phyloP scores from a whole-genome alignment of 2,113 vertebrate genomes.

The Nipponia nippon region DNA sequence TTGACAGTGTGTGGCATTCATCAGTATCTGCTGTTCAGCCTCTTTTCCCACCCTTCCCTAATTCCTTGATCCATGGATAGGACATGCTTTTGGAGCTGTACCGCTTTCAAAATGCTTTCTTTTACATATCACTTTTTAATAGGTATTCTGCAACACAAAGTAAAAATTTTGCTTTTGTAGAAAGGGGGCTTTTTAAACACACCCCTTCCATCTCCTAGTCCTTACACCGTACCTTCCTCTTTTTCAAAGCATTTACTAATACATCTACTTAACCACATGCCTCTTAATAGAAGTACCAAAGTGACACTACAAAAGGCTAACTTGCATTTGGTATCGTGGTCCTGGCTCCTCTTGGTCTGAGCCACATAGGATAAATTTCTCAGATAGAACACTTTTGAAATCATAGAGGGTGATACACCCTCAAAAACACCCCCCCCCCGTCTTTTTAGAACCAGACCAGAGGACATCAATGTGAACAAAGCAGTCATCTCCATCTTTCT shows the following conservation, averaged over 20 bases:
- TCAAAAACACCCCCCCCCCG: neutral
- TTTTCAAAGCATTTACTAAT: neutral
- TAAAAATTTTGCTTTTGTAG: neutral
- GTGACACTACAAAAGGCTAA: neutral
- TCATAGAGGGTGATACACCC: neutral
- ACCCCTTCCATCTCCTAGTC: neutral
- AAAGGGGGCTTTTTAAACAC: neutral
- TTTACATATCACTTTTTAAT: neutral
- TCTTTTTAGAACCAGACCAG: slow-evolving; percentile 6
- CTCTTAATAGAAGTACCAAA: slow-evolving; percentile 7
- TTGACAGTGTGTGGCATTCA: neutral
- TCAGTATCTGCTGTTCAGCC: neutral
- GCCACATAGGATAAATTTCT: neutral
- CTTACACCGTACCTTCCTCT: neutral
- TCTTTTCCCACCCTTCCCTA: neutral
- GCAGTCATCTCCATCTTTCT: neutral
- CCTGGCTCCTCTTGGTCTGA: neutral
- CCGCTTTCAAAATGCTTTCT: slow-evolving; percentile 19
- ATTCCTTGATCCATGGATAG: neutral
- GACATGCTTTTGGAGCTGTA: neutral
- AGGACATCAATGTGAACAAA: neutral
- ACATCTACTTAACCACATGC: neutral
- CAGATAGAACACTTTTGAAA: neutral
- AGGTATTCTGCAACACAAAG: neutral
- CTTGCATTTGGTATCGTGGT: neutral